A percentile compares a stretch with the other conserved stretches of the same genome.
These are phyloP conservation scores for Caenorhabditis imperialis DNA, from an alignment of 2,888 invertebrate species.

Conservation along the genomic window DNA sequence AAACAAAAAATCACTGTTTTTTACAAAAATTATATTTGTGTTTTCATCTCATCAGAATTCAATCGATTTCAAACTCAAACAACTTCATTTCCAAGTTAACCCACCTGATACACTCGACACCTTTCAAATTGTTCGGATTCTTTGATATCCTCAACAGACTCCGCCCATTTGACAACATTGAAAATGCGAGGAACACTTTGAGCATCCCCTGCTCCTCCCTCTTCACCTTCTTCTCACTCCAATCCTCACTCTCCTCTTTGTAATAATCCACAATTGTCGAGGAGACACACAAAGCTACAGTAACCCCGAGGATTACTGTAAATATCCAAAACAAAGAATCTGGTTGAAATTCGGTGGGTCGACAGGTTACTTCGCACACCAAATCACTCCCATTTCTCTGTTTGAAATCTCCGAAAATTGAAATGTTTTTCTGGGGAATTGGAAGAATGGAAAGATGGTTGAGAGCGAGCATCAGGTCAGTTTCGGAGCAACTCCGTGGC, in stretches of 20 bases:
- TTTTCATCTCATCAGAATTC: too few species aligned
- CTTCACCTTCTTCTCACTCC: background rate
- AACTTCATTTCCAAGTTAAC: background rate
- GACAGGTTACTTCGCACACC: conserved; percentile 25
- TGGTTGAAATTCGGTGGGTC: conserved; percentile 22
- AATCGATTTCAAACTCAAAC: too few species aligned
- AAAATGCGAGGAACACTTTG: conserved; percentile 49
- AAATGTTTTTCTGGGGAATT: conserved; percentile 6
- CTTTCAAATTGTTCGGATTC: conserved; percentile 40
- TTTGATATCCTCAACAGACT: conserved; percentile 30
- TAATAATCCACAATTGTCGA: conserved; percentile 36
- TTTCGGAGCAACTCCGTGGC: conserved; percentile 37
- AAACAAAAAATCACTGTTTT: too few species aligned
- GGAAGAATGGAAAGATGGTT: conserved; percentile 21
- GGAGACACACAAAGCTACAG: conserved; percentile 4
- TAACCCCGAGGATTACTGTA: conserved; percentile 19
- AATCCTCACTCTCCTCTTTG: conserved; percentile 11
- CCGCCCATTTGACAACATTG: conserved; percentile 48
- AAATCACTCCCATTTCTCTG: background rate
- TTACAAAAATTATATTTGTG: too few species aligned
- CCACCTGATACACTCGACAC: conserved; percentile 44
- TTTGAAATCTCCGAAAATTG: background rate
- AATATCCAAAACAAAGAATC: conserved; percentile 27
- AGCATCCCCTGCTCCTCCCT: background rate
- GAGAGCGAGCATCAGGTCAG: conserved; percentile 23